Base-by-base conservation (phyloP, 2,113 vertebrate species). In the Grammomys surdaster region DNA sequence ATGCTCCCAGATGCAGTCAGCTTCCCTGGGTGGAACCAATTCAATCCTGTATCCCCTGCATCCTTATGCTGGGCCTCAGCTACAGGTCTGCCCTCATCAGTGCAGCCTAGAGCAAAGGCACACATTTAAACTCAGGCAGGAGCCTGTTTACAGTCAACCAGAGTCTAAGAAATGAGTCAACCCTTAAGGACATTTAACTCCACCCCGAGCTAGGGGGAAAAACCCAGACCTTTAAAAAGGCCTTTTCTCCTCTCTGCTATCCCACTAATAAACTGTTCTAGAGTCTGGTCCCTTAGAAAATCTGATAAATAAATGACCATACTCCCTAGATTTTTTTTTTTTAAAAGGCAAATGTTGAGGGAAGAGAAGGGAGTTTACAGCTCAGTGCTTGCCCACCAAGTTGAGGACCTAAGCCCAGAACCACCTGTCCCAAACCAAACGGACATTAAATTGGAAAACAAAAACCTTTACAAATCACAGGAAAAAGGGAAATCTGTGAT, bases 111-210 rank as follows among this genome's bases (percentile, higher is more conserved):
- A 95, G 86, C 91, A 94, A 82, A 92, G 8, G 36, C 76, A 58
- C 43, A 70, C 17, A 78, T 80, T 93, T 73, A 51, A 96, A 92
- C 88, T 2, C 48, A 54, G 67, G 58, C 93, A 96, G 95, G 95
- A 94, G 97, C 4, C 94, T 73, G 81, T 98, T 98, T 98, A 98
- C 94, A 85, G 97, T 98, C 98, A 98, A 98, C 90, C 75, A 89
- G 88, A 98, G 70, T 92, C 91, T 36, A 22, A n/a, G 9, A 85
- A 20, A 7, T 93, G 33, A 95, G 70, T 28, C 90, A 87, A 70
- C 13, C 56, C 78, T 77, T 67, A 40, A 89, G 95, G 75, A 94
- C 94, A 94, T 73, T 89, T 54, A 97, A 96, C 94, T 97, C 96
- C 95, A 96, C 0, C 82, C 86, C 5, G 87, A 82, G 7, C 63